Evolutionary conservation across 2,113 vertebrate genomes (phyloP).

Genomic region (Lophius piscatorius): DNA sequence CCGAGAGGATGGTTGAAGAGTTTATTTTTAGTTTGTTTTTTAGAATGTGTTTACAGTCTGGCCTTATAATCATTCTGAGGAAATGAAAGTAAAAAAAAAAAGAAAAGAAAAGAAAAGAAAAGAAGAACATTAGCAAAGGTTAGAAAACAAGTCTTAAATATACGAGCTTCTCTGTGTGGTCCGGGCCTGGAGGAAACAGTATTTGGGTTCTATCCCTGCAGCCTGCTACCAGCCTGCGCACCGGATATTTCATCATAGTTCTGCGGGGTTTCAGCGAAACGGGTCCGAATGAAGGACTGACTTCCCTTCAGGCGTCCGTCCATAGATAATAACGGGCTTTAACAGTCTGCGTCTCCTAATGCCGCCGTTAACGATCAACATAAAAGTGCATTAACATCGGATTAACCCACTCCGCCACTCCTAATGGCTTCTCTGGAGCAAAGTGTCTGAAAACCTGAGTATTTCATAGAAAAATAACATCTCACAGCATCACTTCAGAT

Average conservation of each 20-base stretch:
- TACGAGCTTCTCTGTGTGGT: slow-evolving; percentile 43
- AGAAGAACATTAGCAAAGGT: slow-evolving; percentile 56
- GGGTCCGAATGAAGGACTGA: too few species aligned
- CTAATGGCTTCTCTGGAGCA: slow-evolving; percentile 69
- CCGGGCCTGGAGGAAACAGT: slow-evolving; percentile 28
- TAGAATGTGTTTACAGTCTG: slow-evolving; percentile 62
- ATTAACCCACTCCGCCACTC: slow-evolving; percentile 31
- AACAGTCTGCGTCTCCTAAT: slow-evolving; percentile 65
- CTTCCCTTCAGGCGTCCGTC: slow-evolving; percentile 21
- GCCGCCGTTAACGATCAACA: slow-evolving; percentile 38
- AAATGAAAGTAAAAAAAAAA: slow-evolving; percentile 59
- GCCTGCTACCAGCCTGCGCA: not conserved
- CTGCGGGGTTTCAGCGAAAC: too few species aligned
- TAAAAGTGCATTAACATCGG: slow-evolving; percentile 23
- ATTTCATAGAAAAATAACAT: slow-evolving; percentile 77
- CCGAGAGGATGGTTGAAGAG: slow-evolving; percentile 47
- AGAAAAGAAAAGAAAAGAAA: slow-evolving; percentile 50
- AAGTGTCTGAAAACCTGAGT: slow-evolving; percentile 76
- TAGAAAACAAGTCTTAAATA: slow-evolving; percentile 61
- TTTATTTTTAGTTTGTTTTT: slow-evolving; percentile 75
- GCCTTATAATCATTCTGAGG: slow-evolving; percentile 42
- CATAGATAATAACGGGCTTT: slow-evolving; percentile 22
- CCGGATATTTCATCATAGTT: too few species aligned
- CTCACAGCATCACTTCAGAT: slow-evolving; percentile 63
- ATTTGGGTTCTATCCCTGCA: slow-evolving; percentile 17